Percentiles rank a stretch among this genome's conserved stretches.
Conservation (phyloP, 37 sponge, comb jelly and placozoan genomes). For the Crambe crambe region DNA sequence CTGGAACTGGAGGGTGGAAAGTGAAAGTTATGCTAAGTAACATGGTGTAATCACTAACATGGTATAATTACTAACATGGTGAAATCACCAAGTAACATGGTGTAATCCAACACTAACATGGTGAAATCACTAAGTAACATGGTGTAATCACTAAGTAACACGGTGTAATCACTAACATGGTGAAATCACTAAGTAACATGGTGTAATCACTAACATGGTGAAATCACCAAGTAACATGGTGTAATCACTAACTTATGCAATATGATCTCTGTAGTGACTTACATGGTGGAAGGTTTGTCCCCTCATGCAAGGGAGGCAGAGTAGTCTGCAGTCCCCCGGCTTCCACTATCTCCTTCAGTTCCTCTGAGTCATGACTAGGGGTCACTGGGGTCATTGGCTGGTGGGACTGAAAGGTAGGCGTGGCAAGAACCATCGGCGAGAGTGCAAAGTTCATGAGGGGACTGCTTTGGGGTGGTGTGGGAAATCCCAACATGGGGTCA, state of each 20-base stretch:
- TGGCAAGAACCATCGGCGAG: constrained; percentile 21
- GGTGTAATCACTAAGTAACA: background rate
- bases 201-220: background rate
- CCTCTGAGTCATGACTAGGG: constrained; percentile 10
- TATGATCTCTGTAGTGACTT: constrained; percentile 32
- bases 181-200: background rate
- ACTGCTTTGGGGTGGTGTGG: constrained; percentile 40
- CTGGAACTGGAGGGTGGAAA: constrained; percentile 40
- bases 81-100: constrained; percentile 16
- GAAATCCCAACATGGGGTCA: constrained; percentile 55
- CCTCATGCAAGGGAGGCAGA: constrained; percentile 43
- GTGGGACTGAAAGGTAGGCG: constrained; percentile 6
- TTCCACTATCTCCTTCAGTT: constrained; percentile 40
- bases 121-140: no score
- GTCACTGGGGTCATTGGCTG: constrained; percentile 37
- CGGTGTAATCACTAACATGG: background rate
- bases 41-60: background rate
- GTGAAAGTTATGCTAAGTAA: background rate
- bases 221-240: background rate
- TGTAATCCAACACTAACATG: no score
- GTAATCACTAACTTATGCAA: no score
- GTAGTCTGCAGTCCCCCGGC: background rate
- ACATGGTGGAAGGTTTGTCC: constrained; percentile 45
- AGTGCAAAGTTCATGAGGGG: constrained; percentile 9
- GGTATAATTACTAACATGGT: constrained; percentile 47